Evolutionary conservation across 1,140 invertebrate genomes (phyloP).

Genomic region (Augochlora pura): DNA sequence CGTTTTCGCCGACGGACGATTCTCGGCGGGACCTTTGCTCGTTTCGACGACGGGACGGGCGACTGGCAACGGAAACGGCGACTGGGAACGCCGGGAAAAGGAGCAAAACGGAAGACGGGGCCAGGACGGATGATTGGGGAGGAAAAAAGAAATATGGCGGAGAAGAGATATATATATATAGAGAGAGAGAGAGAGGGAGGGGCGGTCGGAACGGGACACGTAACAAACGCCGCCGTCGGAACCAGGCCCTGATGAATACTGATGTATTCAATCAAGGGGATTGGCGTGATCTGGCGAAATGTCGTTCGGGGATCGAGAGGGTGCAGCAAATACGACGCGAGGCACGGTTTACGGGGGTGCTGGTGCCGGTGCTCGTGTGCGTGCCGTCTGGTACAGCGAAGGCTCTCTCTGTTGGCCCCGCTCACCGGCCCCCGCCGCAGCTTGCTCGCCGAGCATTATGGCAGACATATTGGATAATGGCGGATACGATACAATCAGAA

Average conservation of each 20-base stretch:
- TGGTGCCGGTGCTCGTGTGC: not conserved
- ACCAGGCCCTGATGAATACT: constrained; percentile 58
- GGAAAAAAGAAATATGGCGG: not conserved
- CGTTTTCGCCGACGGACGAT: not conserved
- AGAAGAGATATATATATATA: too few species aligned
- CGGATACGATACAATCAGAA: constrained; percentile 74
- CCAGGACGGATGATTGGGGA: not conserved
- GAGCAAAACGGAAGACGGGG: too few species aligned
- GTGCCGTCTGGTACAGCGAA: constrained; percentile 11
- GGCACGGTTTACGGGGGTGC: constrained; percentile 8
- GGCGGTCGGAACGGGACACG: not conserved
- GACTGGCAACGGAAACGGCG: not conserved
- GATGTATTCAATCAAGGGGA: constrained; percentile 69
- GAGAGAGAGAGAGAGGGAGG: not conserved
- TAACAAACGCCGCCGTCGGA: not conserved
- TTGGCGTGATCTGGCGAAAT: constrained; percentile 65
- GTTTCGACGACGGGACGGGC: not conserved
- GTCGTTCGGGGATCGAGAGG: constrained; percentile 50
- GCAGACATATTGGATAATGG: constrained; percentile 73
- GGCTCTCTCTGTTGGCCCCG: too few species aligned
- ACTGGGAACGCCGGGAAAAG: too few species aligned
- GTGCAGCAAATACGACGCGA: constrained; percentile 36
- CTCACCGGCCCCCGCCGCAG: constrained; percentile 31
- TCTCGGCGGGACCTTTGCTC: not conserved
- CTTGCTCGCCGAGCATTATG: constrained; percentile 52